These are phyloP conservation scores for Coregonus suidteri DNA, from an alignment of 2,797 vertebrate species.

Conservation along the genomic window DNA sequence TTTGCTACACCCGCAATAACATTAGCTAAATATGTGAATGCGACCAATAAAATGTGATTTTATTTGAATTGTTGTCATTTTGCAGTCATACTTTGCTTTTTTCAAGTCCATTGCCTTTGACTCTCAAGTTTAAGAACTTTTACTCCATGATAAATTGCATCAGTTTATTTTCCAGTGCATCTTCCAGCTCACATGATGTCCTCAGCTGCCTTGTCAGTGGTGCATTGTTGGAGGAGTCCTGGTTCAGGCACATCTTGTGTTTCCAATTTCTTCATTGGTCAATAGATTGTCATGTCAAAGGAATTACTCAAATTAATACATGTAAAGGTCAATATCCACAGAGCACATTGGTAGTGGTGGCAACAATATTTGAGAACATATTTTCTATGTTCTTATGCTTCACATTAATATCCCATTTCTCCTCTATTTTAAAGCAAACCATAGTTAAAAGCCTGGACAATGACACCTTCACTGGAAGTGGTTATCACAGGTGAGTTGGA, in stretches of 20 bases:
- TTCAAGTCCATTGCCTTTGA: neutral
- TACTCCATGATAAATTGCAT: neutral
- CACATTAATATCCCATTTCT: neutral
- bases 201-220: neutral
- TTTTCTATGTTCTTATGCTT: neutral
- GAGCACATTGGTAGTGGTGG: neutral
- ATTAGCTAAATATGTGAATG: too few species aligned
- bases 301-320: conserved; percentile 25
- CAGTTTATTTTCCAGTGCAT: neutral
- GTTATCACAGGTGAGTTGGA: conserved; percentile 78
- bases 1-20: too few species aligned
- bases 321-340: neutral
- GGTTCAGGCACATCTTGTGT: conserved; percentile 69
- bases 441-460: conserved; percentile 78
- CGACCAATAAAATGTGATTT: too few species aligned
- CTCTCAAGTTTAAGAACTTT: neutral
- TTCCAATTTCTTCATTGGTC: conserved; percentile 66
- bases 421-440: conserved; percentile 74
- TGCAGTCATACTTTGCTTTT: neutral
- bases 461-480: conserved; percentile 75
- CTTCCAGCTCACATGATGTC: conserved; percentile 3
- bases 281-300: conserved; percentile 35
- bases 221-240: conserved; percentile 13
- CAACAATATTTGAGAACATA: neutral
- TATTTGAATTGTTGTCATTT: too few species aligned